A percentile compares a stretch with the other conserved stretches of the same genome.
Evolutionary conservation across 2,888 invertebrate genomes (phyloP).

Genomic region (Platerodrilus igneus): DNA sequence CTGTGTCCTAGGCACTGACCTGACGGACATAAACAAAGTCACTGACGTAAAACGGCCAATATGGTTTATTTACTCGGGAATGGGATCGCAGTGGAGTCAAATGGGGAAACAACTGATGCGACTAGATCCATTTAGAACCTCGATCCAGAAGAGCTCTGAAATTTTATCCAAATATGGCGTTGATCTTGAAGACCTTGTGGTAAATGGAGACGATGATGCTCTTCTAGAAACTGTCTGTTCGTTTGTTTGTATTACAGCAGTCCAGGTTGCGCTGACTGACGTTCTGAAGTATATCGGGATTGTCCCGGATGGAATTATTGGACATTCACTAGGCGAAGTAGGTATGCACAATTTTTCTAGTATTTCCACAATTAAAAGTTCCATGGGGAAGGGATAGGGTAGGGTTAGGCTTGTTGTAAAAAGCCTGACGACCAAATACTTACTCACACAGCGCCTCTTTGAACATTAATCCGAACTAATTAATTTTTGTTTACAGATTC

Average conservation of each 20-base stretch:
- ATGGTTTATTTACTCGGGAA: conserved; percentile 93
- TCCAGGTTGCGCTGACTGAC: conserved; percentile 93
- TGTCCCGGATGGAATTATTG: conserved; percentile 89
- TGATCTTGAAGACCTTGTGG: conserved; percentile 73
- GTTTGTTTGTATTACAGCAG: conserved; percentile 90
- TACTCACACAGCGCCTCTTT: conserved; percentile 38
- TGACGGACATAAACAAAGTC: conserved; percentile 49
- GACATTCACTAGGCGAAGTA: conserved; percentile 90
- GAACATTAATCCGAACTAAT: no score
- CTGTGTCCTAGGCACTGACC: conserved; percentile 60
- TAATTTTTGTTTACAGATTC: no score
- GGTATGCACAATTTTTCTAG: no score
- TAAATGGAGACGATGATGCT: conserved; percentile 68
- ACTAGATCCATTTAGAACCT: conserved; percentile 74
- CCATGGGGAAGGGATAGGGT: no score
- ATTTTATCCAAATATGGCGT: conserved; percentile 73
- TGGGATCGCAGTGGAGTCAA: conserved; percentile 96
- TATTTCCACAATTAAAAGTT: no score
- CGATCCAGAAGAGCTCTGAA: conserved; percentile 70
- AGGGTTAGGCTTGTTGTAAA: conserved; percentile 11
- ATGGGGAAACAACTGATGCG: conserved; percentile 89
- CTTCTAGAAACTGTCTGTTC: conserved; percentile 85
- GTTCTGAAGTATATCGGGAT: conserved; percentile 70
- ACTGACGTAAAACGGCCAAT: conserved; percentile 69
- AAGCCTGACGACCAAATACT: neutral